Base-by-base conservation (phyloP, 2,797 vertebrate species). In the Rhynchonycteris naso region DNA sequence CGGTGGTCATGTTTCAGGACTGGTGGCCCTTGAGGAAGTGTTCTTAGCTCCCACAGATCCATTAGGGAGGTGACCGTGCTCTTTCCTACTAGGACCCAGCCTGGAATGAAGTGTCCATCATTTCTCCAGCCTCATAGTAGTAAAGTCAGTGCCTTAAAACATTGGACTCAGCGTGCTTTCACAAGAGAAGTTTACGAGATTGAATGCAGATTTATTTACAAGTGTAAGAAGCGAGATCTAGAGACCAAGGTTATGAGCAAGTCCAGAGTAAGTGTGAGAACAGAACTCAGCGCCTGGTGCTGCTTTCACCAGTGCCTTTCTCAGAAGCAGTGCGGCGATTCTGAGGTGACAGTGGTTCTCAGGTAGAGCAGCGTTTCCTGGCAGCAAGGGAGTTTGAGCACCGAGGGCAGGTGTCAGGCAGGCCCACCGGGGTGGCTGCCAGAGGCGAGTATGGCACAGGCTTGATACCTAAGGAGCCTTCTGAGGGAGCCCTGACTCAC, bases 381-480 rank as follows among this genome's bases (percentile, higher is more conserved):
- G 81, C 75, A 93, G 28, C 7, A 83, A 76, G 38, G 92, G 71
- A 80, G 87, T 92, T 38, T 94, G 65, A 88, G 71, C 79, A 79
- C 50, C 89, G 92, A 91, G 81, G 92, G 88, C 52, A 78, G 88
- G 56, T 92, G 0, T 0, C 79, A 74, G 96, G 84, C 50, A 90
- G 94, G 81, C 95, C 91, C 90, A n/a, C 68, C 95, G 43, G 81
- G 90, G 76, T 94, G 85, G 91, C 96, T 97, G 95, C 88, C 97
- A 92, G 96, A 96, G 69, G 93, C 90, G 65, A 96, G 58, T 22
- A 33, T 35, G 13, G 65, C 78, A 16, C 95, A 95, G 88, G 95
- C 90, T 88, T 63, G 87, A 92, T 91, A 78, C 52, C 76, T 50
- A 4, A 54, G 89, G 89, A 95, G 96, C 86, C 88, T 93, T 66